A percentile compares a stretch with the other conserved stretches of the same genome.
Evolutionary conservation across 2,888 invertebrate genomes (phyloP).

Genomic region (Drosophila fulvimacula): DNA sequence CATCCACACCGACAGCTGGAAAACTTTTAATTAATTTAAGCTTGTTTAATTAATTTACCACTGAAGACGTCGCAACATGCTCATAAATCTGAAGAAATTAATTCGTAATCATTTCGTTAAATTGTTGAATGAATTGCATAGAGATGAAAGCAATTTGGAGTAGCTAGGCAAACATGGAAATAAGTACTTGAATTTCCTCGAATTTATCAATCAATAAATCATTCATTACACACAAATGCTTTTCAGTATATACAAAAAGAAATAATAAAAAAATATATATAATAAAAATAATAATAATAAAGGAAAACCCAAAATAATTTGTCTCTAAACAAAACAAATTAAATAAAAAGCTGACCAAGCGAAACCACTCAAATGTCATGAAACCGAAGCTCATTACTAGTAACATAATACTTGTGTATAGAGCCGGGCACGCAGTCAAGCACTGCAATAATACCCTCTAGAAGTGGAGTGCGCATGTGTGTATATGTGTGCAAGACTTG

Average conservation of each 20-base stretch:
- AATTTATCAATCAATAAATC: conserved; percentile 35
- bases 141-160: conserved; percentile 19
- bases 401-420: conserved; percentile 1
- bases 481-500: background rate
- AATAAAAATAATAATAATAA: background rate
- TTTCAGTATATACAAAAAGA: conserved; percentile 17
- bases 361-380: conserved; percentile 35
- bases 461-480: no score
- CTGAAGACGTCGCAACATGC: background rate
- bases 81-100: conserved; percentile 6
- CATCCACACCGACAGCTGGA: conserved; percentile 16
- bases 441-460: background rate
- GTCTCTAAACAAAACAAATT: conserved; percentile 16
- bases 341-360: conserved; percentile 20
- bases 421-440: background rate
- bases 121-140: background rate
- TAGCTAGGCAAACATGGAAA: background rate
- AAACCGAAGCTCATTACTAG: conserved; percentile 26
- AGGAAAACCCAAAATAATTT: conserved; percentile 19
- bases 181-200: conserved; percentile 7
- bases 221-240: conserved; percentile 40
- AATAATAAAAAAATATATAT: background rate
- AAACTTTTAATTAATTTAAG: conserved; percentile 65
- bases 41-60: conserved; percentile 41
- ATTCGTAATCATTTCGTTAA: background rate